These are phyloP conservation scores for Pristionchus pacificus DNA, from an alignment of 1,140 invertebrate genomes.

Conservation along the genomic window DNA sequence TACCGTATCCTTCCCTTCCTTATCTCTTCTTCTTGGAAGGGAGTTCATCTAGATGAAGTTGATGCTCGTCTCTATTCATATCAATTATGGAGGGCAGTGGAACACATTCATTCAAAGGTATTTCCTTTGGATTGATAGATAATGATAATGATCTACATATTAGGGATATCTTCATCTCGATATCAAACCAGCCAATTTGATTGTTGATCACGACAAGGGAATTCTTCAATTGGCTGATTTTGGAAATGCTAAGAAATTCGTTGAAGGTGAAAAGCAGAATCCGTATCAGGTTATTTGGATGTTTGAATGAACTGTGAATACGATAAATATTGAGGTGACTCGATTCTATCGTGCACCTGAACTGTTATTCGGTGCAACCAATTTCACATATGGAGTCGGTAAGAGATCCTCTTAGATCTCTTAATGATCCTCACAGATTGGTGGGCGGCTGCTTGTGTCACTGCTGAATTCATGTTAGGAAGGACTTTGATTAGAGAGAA, in stretches of 20 bases:
- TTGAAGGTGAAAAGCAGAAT: conserved; percentile 9
- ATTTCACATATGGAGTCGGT: conserved; percentile 26
- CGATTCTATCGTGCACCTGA: conserved; percentile 36
- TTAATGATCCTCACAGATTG: conserved; percentile 69
- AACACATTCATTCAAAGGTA: not conserved
- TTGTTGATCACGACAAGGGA: conserved; percentile 24
- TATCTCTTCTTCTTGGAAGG: too few relatives aligned
- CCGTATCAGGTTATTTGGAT: conserved; percentile 22
- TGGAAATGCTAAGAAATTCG: conserved; percentile 25
- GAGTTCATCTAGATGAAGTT: conserved; percentile 25
- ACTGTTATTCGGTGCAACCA: conserved; percentile 28
- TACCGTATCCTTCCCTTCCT: too few relatives aligned
- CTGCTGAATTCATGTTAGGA: conserved; percentile 79
- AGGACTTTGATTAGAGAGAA: conserved; percentile 99
- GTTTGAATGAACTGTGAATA: too few relatives aligned
- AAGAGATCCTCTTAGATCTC: not conserved
- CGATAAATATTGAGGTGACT: conserved; percentile 17
- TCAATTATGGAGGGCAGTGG: conserved; percentile 22
- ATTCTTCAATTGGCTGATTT: conserved; percentile 34
- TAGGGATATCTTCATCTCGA: conserved; percentile 27
- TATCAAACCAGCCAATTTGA: conserved; percentile 35
- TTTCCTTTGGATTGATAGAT: not conserved
- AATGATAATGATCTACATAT: conserved; percentile 8
- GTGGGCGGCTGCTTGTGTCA: conserved; percentile 95
- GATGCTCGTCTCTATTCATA: conserved; percentile 26